Conservation (phyloP, 1,140 invertebrate species). For the Oreohelix idahoensis region DNA sequence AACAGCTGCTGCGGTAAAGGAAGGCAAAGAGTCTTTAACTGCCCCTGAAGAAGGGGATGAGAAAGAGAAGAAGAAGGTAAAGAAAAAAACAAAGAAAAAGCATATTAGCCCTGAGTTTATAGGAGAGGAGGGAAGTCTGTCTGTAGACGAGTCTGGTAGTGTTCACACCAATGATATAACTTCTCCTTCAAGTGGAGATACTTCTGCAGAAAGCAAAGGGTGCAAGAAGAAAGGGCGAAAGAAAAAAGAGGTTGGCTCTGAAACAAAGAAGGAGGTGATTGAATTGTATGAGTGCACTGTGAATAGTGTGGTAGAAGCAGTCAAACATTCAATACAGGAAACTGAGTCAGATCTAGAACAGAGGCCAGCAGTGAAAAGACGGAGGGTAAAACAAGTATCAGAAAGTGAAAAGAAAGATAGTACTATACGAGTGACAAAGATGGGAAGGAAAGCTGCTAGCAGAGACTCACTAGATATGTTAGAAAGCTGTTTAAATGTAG, state of each 20-base stretch:
- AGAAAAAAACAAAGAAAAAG: constrained; percentile 52
- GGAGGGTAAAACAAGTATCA: constrained; percentile 41
- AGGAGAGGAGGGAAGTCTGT: constrained; percentile 5
- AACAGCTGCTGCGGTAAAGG: background rate
- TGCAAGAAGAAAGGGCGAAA: constrained; percentile 70
- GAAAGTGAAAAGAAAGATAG: constrained; percentile 42
- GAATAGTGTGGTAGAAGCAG: constrained; percentile 47
- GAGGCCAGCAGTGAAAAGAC: constrained; percentile 23
- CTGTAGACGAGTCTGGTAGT: background rate
- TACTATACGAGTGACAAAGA: background rate
- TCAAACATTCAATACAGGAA: constrained; percentile 32
- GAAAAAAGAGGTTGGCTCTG: constrained; percentile 44
- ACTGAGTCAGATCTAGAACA: constrained; percentile 25
- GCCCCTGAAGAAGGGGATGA: constrained; percentile 38
- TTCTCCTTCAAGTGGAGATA: background rate
- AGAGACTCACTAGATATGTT: constrained; percentile 12
- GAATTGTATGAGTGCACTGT: constrained; percentile 45
- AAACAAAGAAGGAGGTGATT: constrained; percentile 46
- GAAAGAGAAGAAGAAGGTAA: constrained; percentile 56
- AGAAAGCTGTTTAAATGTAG: constrained; percentile 16
- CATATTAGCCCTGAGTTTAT: constrained; percentile 19
- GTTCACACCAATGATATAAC: background rate
- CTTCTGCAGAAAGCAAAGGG: constrained; percentile 32
- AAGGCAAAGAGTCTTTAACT: background rate
- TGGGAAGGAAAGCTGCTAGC: background rate